Conservation (phyloP, 2,797 vertebrate species). For the Semotilus atromaculatus region DNA sequence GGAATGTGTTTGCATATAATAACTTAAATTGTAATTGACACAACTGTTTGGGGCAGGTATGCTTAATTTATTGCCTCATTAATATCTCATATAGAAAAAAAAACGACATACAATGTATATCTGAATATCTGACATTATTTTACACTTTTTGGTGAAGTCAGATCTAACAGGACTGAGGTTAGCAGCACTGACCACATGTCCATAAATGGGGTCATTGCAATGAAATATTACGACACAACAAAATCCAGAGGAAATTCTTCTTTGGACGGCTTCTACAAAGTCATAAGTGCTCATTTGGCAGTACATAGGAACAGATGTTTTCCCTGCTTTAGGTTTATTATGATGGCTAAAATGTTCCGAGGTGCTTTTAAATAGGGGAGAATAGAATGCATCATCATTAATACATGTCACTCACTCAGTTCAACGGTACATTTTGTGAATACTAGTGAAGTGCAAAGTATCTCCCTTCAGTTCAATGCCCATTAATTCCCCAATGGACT, state of each 20-base stretch:
- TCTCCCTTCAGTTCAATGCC: slow-evolving; percentile 19
- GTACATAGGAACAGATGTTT: slow-evolving; percentile 18
- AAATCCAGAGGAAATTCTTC: background rate
- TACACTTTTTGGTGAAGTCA: slow-evolving; percentile 14
- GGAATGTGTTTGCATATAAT: background rate
- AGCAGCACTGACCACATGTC: background rate
- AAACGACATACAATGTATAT: background rate
- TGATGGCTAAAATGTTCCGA: slow-evolving; percentile 1
- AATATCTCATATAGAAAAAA: slow-evolving; percentile 26
- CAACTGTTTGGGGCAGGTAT: background rate
- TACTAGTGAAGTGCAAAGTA: slow-evolving; percentile 45
- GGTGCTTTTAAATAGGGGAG: slow-evolving; percentile 16
- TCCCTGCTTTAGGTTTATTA: slow-evolving; percentile 16
- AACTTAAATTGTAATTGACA: background rate
- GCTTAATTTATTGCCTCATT: slow-evolving; percentile 52
- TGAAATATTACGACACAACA: background rate
- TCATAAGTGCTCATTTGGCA: slow-evolving; percentile 7
- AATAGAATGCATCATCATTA: slow-evolving; percentile 30
- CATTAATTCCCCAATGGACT: background rate
- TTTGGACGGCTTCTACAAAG: slow-evolving; percentile 1
- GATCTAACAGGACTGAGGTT: slow-evolving; percentile 18
- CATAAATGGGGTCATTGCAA: background rate
- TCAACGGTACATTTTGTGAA: background rate
- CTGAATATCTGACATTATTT: background rate
- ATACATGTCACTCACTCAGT: slow-evolving; percentile 21